Base-by-base conservation (phyloP, 2,113 vertebrate species). In the Neodon shergylaensis region DNA sequence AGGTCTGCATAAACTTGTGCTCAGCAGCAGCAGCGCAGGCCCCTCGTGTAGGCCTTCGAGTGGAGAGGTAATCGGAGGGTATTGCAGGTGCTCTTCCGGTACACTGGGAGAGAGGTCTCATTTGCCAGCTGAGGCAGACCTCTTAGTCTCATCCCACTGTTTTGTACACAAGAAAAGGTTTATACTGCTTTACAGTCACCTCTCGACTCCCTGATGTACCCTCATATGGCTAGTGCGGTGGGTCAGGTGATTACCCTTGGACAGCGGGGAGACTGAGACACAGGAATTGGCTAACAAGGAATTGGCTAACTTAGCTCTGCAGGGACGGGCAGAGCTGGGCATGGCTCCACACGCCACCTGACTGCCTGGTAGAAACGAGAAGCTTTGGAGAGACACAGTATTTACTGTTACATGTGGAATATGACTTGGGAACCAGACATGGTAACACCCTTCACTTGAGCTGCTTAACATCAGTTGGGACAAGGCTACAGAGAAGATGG, bases 351-450 rank as follows among this genome's bases (percentile, higher is more conserved):
- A 36, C 12, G 68, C 36, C 77, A 11, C 3, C 76, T 1, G 49
- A 10, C 26, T 6, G 42, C 63, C 26, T 36, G 5, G 4, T 6
- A 42, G 58, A 65, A 33, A 16, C 0, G 3, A 47, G 49, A 39
- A 24, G 39, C 22, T 19, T 5, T 4, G 72, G 33, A 36, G 63
- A 73, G 0, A 36, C 74, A 26, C 7, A 0, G 22, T 28, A 0
- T 49, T 33, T 8, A 47, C 24, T 31, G 4, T 39, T 5, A 2
- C 28, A 1, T 7, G 44, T 6, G 1, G 2, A 73, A 24, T 10
- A 0, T 5, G 73, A 52, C 26, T 13, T 78, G 22, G 65, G 17
- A 26, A 13, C 28, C 2, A 14, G 26, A 3, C 39, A 8, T 36
- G 22, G 0, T 28, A 33, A 28, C 7, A 44, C 28, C n/a, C 61